Conservation (phyloP, 2,888 invertebrate genomes). For the Ophraella communa region DNA sequence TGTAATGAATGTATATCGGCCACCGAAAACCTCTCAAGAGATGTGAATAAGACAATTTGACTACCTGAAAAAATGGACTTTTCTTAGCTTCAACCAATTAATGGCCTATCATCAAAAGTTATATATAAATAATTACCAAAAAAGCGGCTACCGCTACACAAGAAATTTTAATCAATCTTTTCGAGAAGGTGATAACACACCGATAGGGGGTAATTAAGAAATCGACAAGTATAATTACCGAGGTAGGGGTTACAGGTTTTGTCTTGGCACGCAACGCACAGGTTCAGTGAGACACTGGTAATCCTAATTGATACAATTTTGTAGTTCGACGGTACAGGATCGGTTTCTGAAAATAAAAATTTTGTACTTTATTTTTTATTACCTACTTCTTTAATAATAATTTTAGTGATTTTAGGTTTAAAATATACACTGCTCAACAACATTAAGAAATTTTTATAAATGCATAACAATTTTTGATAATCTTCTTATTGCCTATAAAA, state of each 20-base stretch:
- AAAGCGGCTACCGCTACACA: slow-evolving; percentile 1
- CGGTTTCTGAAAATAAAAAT: neutral
- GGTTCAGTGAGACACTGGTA: slow-evolving; percentile 44
- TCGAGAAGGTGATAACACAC: slow-evolving; percentile 29
- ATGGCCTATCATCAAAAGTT: neutral
- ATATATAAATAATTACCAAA: neutral
- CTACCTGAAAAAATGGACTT: too few species aligned
- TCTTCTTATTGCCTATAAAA: too few species aligned
- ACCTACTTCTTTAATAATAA: too few species aligned
- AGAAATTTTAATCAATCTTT: slow-evolving; percentile 28
- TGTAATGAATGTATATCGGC: too few species aligned
- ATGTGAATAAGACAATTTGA: too few species aligned
- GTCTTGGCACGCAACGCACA: slow-evolving; percentile 18
- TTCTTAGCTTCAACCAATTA: too few species aligned
- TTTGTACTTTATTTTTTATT: too few species aligned
- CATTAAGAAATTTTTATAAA: too few species aligned
- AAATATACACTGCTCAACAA: too few species aligned
- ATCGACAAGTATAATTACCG: slow-evolving; percentile 36
- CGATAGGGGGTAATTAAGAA: slow-evolving; percentile 38
- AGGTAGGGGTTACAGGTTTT: slow-evolving; percentile 11
- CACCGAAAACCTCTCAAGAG: too few species aligned
- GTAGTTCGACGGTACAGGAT: slow-evolving; percentile 39
- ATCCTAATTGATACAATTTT: slow-evolving; percentile 58
- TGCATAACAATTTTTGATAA: too few species aligned
- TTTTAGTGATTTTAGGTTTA: too few species aligned